These are phyloP conservation scores for Motacilla tschutschensis DNA, from an alignment of 2,113 vertebrate species.

Conservation along the genomic window DNA sequence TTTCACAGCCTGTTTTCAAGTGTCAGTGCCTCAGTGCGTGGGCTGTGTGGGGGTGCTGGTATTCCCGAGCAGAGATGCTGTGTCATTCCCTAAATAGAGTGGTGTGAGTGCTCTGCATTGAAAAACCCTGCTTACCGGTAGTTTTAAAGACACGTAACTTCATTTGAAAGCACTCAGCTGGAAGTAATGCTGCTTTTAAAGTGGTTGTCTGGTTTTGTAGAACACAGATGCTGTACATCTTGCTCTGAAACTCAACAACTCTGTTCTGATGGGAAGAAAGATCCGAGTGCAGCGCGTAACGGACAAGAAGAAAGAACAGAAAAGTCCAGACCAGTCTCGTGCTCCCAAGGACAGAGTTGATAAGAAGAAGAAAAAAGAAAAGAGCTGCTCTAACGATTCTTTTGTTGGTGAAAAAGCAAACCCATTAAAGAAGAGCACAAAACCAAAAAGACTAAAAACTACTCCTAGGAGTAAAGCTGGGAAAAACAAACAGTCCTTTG, in stretches of 20 bases:
- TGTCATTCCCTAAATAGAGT: background rate
- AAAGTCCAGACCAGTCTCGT: background rate
- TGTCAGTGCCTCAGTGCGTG: background rate
- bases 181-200: background rate
- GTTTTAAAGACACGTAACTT: background rate
- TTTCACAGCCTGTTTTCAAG: background rate
- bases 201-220: constrained; percentile 51
- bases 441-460: constrained; percentile 61
- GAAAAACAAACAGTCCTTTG: constrained; percentile 14
- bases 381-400: background rate
- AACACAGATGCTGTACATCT: constrained; percentile 86
- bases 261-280: constrained; percentile 79
- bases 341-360: constrained; percentile 27
- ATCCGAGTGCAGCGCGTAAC: constrained; percentile 82
- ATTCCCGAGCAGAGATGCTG: background rate
- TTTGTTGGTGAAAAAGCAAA: constrained; percentile 83
- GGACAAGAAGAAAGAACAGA: constrained; percentile 67
- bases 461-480: background rate
- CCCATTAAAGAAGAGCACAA: constrained; percentile 51
- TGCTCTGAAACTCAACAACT: constrained; percentile 85
- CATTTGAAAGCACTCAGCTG: fast-evolving
- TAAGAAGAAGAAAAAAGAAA: background rate
- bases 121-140: background rate
- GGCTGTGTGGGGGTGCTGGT: background rate
- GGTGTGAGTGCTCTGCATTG: background rate